Percentiles rank a stretch among this genome's conserved stretches.
These are phyloP conservation scores for Melanostoma scalare DNA, from an alignment of 2,888 invertebrate species.

Conservation along the genomic window DNA sequence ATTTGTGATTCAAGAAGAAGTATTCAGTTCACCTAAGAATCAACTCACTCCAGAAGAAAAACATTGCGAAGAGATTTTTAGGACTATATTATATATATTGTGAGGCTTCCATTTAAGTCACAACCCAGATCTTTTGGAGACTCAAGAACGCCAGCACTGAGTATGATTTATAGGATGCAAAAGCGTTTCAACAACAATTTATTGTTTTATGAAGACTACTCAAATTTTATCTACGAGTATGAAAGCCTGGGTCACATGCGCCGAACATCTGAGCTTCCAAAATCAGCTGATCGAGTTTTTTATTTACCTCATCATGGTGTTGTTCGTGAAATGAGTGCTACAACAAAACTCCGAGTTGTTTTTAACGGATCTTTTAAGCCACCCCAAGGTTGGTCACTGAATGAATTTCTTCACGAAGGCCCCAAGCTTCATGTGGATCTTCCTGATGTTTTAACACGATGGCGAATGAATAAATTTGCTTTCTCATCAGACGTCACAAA, in stretches of 20 bases:
- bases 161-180: constrained; percentile 24
- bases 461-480: constrained; percentile 20
- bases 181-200: constrained; percentile 17
- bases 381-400: constrained; percentile 15
- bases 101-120: constrained; percentile 21
- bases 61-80: constrained; percentile 15
- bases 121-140: constrained; percentile 21
- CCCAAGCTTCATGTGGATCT: constrained; percentile 30
- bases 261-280: constrained; percentile 9
- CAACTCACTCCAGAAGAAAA: constrained; percentile 14
- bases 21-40: constrained; percentile 8
- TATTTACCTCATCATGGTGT: constrained; percentile 47
- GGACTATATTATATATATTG: constrained; percentile 17
- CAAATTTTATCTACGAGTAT: constrained; percentile 34
- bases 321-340: constrained; percentile 30
- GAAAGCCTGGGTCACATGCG: constrained; percentile 22
- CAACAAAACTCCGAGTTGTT: constrained; percentile 45
- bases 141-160: constrained; percentile 23
- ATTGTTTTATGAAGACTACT: constrained; percentile 18
- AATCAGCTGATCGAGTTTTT: constrained; percentile 1
- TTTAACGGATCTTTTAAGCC: constrained; percentile 37
- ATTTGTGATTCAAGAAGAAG: constrained; percentile 34
- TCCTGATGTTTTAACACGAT: constrained; percentile 25
- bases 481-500: constrained; percentile 21
- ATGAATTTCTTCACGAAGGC: constrained; percentile 20